Evolutionary conservation across 2,888 invertebrate species (phyloP), one percentile per base, ranked within the genome.

Genomic region (Amphipoea oculea): DNA sequence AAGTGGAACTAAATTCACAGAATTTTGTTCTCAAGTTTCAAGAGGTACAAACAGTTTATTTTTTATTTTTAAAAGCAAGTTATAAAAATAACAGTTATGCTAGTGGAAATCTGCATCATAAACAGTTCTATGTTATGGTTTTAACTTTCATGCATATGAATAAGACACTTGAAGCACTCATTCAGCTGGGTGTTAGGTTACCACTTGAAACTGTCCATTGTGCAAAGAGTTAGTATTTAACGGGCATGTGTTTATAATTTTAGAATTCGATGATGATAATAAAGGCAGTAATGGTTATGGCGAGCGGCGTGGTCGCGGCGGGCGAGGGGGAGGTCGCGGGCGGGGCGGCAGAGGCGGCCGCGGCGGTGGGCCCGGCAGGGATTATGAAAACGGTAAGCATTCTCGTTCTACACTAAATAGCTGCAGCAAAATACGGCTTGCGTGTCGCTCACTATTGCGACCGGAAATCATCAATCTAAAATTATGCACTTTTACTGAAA

Each of bases 221-320:
- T 9, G 40, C 66, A 51, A 42, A 48, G 23, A 42, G 5, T 65
- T 42, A 23, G 6, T 71, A 17, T 42, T 51, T 40, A 57, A 63
- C 14, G 40, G n/a, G 9, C 20, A 40, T 57, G 6, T 76, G 77
- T 71, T 83, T 81, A 17, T 70, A 76, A 76, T 82, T 79, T 60
- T 80, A 76, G 77, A 87, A 76, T 71, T 73, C 90, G 94, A 93
- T 78, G 90, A 86, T 45, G 92, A 93, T 72, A 93, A 93, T 72
- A 93, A 94, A 69, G 92, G 87, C 4, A 93, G 90, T 66, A 95
- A 95, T 79, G 95, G 95, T 1, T 95, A 90, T 67, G 95, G 95
- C 2, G 95, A 95, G 1, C 88, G 95, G 42, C 93, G 95, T 14
- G 95, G 95, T 4, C 91, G 95, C 0, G 95, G 96, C 0, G 94